These are phyloP conservation scores for Megalops atlanticus DNA, from an alignment of 2,113 vertebrate genomes.

Conservation along the genomic window DNA sequence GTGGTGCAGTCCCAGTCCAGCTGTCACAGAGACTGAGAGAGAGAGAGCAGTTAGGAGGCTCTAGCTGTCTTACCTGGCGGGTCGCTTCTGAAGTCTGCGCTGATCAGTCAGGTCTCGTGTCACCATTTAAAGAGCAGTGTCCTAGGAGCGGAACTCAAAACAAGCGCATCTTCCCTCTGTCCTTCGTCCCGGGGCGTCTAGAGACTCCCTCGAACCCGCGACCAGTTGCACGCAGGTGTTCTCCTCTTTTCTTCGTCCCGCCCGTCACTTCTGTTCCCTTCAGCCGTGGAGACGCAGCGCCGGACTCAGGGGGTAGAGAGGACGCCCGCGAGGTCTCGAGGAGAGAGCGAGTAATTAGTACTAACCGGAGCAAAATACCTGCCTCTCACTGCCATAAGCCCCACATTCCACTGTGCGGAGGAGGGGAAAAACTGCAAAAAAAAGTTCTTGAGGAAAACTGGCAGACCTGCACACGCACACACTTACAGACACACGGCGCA, in stretches of 20 bases:
- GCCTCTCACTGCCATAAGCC: constrained; percentile 77
- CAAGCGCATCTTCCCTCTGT: constrained; percentile 15
- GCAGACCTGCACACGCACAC: constrained; percentile 16
- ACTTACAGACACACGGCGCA: constrained; percentile 21
- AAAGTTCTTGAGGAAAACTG: constrained; percentile 39
- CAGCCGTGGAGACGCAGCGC: not conserved
- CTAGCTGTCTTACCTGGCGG: not conserved
- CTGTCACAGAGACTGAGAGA: not conserved
- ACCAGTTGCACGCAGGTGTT: not conserved
- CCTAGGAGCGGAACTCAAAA: not conserved
- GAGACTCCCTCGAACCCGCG: not conserved
- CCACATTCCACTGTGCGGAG: constrained; percentile 75
- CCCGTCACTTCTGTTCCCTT: not conserved
- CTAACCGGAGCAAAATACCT: constrained; percentile 71
- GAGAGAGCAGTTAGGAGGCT: not conserved
- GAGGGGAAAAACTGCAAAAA: constrained; percentile 28
- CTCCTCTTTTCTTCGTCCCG: too few relatives aligned
- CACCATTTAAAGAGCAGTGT: not conserved
- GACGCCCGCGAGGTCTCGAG: constrained; percentile 42
- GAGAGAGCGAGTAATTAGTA: constrained; percentile 71
- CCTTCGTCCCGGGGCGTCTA: not conserved
- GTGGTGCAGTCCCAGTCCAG: not conserved
- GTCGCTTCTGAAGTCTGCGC: not conserved
- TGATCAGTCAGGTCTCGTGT: not conserved
- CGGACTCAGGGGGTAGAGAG: not conserved